Base-by-base conservation (phyloP, 1,140 invertebrate species). In the Macrobrachium nipponense region DNA sequence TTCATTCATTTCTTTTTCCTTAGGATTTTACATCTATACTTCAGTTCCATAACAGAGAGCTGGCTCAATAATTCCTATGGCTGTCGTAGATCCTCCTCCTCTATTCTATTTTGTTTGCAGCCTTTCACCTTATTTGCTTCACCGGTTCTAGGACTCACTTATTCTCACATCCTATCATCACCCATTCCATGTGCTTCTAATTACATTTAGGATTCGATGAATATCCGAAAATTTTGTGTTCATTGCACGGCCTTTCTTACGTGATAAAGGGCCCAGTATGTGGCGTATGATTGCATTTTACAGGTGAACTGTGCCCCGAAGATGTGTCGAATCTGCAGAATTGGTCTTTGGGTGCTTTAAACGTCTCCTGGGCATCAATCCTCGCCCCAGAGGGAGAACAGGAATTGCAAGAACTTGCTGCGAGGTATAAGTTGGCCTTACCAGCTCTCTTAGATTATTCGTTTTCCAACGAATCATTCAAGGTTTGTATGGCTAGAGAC, bases 391-490 rank as follows among this genome's bases (percentile, higher is more conserved):
- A 73, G 72, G 81, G 81, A 23, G 58, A 51, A 17, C 60, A 12
- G 60, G 81, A 83, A 58, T 18, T 83, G 27, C 36, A 61, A 7
- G 72, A 44, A n/a, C 72, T 83, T 11, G 72, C 81, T 10, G 18
- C 60, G 2, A 73, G 81, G 58, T 83, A 83, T 73, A 36, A 83
- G 23, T 60, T 20, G 2, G 59, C 81, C n/a, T 6, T 83, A 11
- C 81, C 81, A 12, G 11, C 23, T 60, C 81, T 83, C 59, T 60
- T 83, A 4, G 59, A 66, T 4, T 73, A 75, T n/a, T 27, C 60
- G 27, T 83, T 83, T 36, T 60, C 81, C 27, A 83, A 83, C 44
- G 72, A 76, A 17, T 83, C 81, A 12, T 83, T 75, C 36, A 83
- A 73, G 70, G 81, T 83, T 36, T 43, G 36, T 77, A 36, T 11